Percentiles rank a stretch among this genome's conserved stretches.
Evolutionary conservation across 2,888 invertebrate genomes (phyloP).

Genomic region (Pristionchus maxplancki): DNA sequence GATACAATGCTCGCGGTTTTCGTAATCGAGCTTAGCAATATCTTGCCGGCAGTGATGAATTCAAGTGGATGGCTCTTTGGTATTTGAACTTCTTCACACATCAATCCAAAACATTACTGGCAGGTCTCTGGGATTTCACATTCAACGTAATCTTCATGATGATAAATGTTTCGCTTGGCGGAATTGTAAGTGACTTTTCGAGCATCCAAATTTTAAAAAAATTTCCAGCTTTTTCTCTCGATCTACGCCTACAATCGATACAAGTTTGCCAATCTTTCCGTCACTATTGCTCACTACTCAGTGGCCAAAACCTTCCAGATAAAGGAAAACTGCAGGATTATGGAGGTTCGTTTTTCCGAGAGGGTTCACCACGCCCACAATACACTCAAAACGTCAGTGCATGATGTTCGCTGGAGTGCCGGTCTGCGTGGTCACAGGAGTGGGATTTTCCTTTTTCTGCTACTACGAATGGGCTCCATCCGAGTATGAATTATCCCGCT

Average conservation of each 20-base stretch:
- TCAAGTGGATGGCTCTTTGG: neutral
- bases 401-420: conserved; percentile 1
- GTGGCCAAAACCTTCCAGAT: neutral
- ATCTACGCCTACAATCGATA: neutral
- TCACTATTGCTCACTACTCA: neutral
- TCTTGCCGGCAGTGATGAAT: neutral
- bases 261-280: neutral
- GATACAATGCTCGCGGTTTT: neutral
- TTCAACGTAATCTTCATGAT: neutral
- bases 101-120: neutral
- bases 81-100: neutral
- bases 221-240: neutral
- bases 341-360: neutral
- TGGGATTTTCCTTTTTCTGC: neutral
- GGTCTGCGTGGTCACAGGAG: neutral
- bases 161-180: neutral
- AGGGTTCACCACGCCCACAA: too few species aligned
- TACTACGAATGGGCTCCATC: neutral
- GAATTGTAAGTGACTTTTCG: neutral
- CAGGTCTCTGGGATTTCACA: neutral
- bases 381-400: too few species aligned
- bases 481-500: neutral
- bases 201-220: too few species aligned
- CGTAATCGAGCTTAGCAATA: neutral
- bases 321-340: neutral